These are phyloP conservation scores for Thelaira solivaga DNA, from an alignment of 2,888 invertebrate genomes.

Conservation along the genomic window DNA sequence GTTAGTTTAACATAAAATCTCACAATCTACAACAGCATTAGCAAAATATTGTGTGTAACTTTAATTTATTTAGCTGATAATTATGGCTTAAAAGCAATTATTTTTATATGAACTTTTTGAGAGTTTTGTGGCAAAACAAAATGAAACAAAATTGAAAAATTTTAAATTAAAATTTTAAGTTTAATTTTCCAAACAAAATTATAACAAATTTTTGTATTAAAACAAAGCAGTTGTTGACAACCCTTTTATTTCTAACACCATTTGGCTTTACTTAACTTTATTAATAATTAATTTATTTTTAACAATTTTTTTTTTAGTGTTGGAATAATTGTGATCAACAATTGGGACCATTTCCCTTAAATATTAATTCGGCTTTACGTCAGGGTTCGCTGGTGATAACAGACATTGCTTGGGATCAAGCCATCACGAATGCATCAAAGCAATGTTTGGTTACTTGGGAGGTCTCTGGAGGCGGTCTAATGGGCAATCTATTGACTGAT, in stretches of 20 bases:
- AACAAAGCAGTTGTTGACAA: slow-evolving; percentile 8
- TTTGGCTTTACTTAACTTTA: not conserved
- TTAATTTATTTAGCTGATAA: slow-evolving; percentile 15
- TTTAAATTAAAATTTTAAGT: not conserved
- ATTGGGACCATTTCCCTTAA: slow-evolving; percentile 70
- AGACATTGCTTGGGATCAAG: slow-evolving; percentile 72
- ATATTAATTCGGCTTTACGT: slow-evolving; percentile 70
- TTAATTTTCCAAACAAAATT: not conserved
- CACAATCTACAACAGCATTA: not conserved
- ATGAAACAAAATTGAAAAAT: not conserved
- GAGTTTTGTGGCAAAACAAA: not conserved
- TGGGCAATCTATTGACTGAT: slow-evolving; percentile 89
- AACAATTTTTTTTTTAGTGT: slow-evolving; percentile 67
- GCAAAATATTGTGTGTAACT: slow-evolving; percentile 17
- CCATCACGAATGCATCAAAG: slow-evolving; percentile 71
- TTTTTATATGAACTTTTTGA: not conserved
- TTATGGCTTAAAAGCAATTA: not conserved
- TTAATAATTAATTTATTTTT: slow-evolving; percentile 8
- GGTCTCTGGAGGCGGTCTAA: slow-evolving; percentile 87
- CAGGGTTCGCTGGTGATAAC: slow-evolving; percentile 71
- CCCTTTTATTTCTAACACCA: not conserved
- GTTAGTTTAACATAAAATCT: slow-evolving; percentile 4
- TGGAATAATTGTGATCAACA: slow-evolving; percentile 72
- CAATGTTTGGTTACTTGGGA: slow-evolving; percentile 90
- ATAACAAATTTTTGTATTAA: not conserved